Conservation (phyloP, 2,888 invertebrate species). For the Ferrisia virgata region DNA sequence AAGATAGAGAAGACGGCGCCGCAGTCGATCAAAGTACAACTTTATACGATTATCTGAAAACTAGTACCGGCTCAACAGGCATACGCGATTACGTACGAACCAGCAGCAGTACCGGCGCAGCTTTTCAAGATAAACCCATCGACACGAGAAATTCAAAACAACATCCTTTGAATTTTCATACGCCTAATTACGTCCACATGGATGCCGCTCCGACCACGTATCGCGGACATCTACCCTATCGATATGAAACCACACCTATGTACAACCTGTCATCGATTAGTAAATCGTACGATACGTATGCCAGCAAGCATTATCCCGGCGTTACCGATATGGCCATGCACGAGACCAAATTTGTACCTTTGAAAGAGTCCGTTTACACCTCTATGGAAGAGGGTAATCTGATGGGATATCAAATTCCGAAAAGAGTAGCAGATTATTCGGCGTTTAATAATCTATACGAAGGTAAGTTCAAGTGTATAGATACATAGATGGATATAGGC, state of each 20-base stretch:
- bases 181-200: constrained; percentile 4
- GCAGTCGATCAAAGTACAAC: constrained; percentile 20
- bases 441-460: background rate
- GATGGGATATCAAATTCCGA: background rate
- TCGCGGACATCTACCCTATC: constrained; percentile 43
- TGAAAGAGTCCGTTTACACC: background rate
- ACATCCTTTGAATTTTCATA: constrained; percentile 25
- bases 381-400: background rate
- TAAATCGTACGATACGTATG: constrained; percentile 18
- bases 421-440: background rate
- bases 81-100: background rate
- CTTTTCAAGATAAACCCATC: background rate
- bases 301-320: background rate
- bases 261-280: constrained; percentile 10
- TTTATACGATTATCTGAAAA: constrained; percentile 36
- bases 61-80: background rate
- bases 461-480: background rate
- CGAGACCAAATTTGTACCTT: constrained; percentile 16
- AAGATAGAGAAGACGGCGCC: background rate
- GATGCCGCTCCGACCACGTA: constrained; percentile 41
- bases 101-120: background rate
- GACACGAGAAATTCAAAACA: constrained; percentile 6
- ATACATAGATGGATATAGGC: background rate
- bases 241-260: constrained; percentile 29
- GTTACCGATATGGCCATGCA: background rate